Evolutionary conservation across 2,888 invertebrate genomes (phyloP), one percentile per base, ranked within the genome.

Genomic region (Polietes domitor): DNA sequence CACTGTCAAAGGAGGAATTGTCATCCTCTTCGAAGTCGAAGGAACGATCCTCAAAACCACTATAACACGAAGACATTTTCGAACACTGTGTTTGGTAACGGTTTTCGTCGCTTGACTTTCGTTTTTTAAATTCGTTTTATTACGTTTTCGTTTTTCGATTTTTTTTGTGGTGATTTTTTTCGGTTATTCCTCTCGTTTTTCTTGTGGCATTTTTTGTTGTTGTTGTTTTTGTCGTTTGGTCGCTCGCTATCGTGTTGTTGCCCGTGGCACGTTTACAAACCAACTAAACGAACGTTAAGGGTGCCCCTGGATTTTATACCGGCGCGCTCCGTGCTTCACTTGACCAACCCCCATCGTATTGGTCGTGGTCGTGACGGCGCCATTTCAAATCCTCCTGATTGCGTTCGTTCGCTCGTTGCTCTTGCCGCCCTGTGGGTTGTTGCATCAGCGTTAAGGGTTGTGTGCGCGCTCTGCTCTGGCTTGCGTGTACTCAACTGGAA

Each of bases 1-100:
- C 96, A 0, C 96, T 96, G 89, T 96, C 96, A 78, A 95, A 95
- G 85, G 96, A 96, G 90, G 94, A 93, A 73, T 93, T 93, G 87
- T 93, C 92, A 72, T 94, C 93, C 87, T 93, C 92, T 15, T 80
- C 83, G 43, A 91, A 91, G 75, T 92, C 92, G 78, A 88, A 90
- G 4, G 91, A 91, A 43, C 89, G 88, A 88, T 92, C 92, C 28
- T 92, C 92, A 74, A 90, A 92, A 47, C 87, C 87, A 77, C 88
- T 86, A 77, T 86, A 90, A 83, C 92, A 92, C 83, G 92, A 91
- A 37, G 92, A 91, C 92, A 92, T 92, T 82, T 83, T 86, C 17
- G 19, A 53, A 26, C 24, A 47, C 43, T 43, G 10, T 43, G 12
- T 65, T 41, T 63, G 10, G 19, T 72, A 55, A 55, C 55, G 72